Percentiles rank a stretch among this genome's conserved stretches.
These are phyloP conservation scores for Phyto melanocephala DNA, from an alignment of 2,888 invertebrate genomes.

Conservation along the genomic window DNA sequence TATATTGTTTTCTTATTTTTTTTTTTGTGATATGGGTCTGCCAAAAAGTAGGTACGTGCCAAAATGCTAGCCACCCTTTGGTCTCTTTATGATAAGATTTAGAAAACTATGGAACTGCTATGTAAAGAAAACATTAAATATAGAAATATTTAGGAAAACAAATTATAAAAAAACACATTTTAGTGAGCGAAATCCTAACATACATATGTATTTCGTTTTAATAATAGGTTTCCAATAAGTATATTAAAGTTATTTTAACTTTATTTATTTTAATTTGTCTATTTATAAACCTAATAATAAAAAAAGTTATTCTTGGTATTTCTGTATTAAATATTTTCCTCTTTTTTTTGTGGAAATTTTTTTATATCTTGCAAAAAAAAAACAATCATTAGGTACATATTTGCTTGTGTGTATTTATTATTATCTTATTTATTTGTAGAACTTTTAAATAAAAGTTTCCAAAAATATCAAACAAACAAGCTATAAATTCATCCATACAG, in stretches of 20 bases:
- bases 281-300: no score
- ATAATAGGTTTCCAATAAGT: no score
- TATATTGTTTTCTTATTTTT: no score
- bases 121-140: background rate
- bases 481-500: background rate
- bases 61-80: background rate
- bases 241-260: no score
- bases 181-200: background rate
- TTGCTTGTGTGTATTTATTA: background rate
- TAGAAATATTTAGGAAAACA: background rate
- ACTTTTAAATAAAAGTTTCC: conserved; percentile 4
- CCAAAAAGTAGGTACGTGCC: background rate
- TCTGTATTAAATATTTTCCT: background rate
- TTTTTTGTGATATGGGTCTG: background rate
- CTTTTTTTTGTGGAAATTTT: conserved; percentile 9
- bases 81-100: background rate
- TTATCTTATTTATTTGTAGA: conserved; percentile 21
- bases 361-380: background rate
- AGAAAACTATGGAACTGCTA: background rate
- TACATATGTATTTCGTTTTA: no score
- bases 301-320: background rate
- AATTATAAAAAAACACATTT: background rate
- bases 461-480: background rate
- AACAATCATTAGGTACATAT: background rate
- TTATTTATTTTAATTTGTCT: no score